Conservation (phyloP, 2,888 invertebrate genomes). For the Drosophila nr. perissopoda region DNA sequence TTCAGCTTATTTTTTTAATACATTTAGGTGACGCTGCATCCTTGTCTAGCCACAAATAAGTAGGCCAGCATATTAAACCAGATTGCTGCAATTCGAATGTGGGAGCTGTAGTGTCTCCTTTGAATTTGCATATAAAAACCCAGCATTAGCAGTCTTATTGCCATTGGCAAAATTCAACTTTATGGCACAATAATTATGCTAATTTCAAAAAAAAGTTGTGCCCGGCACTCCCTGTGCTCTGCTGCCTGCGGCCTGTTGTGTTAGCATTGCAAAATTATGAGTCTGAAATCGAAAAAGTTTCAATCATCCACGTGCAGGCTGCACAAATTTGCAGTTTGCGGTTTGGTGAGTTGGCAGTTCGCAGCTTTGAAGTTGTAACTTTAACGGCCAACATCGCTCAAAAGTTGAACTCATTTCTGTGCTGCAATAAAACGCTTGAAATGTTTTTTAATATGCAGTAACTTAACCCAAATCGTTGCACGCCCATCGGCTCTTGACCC, state of each 20-base stretch:
- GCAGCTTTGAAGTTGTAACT: conserved; percentile 62
- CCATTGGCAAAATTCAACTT: conserved; percentile 66
- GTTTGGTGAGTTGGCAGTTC: conserved; percentile 46
- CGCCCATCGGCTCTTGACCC: conserved; percentile 64
- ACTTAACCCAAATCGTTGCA: conserved; percentile 68
- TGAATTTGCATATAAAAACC: conserved; percentile 48
- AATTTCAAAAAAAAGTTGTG: conserved; percentile 67
- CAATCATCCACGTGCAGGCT: conserved; percentile 66
- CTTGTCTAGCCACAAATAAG: neutral
- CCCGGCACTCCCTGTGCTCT: neutral
- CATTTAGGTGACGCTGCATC: neutral
- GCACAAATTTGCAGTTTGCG: conserved; percentile 46
- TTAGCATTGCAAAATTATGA: conserved; percentile 73
- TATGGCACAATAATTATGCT: conserved; percentile 77
- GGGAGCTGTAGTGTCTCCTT: conserved; percentile 7
- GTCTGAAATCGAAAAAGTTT: conserved; percentile 78
- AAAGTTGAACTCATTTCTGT: conserved; percentile 59
- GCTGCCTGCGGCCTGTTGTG: conserved; percentile 40
- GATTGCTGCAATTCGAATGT: neutral
- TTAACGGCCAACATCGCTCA: conserved; percentile 52
- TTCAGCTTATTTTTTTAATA: neutral
- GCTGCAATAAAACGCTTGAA: conserved; percentile 74
- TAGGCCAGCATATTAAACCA: conserved; percentile 12
- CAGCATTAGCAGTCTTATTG: conserved; percentile 57
- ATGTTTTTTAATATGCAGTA: conserved; percentile 74